Conservation (phyloP, 2,797 vertebrate species). For the Tragopan temminckii region DNA sequence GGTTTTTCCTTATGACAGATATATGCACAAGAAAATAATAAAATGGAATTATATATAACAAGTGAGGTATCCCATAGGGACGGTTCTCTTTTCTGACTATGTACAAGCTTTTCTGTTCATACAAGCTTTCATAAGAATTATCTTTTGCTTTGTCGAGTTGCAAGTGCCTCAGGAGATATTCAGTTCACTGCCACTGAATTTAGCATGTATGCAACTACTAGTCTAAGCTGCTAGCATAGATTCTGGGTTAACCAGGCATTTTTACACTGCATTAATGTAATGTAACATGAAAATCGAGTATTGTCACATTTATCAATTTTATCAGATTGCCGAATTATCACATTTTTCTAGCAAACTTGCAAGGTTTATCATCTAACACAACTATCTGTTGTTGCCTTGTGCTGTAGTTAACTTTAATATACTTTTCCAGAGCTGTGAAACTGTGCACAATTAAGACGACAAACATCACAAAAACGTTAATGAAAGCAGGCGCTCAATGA, state of each 20-base stretch:
- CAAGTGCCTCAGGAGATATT: conserved; percentile 44
- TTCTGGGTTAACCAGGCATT: conserved; percentile 39
- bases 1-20: conserved; percentile 7
- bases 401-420: not conserved
- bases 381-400: not conserved
- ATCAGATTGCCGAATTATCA: conserved; percentile 1
- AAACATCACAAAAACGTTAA: not conserved
- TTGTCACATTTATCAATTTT: conserved; percentile 11
- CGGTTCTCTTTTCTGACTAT: conserved; percentile 14
- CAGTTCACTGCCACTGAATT: conserved; percentile 59
- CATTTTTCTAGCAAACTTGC: not conserved
- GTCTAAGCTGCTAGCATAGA: conserved; percentile 9
- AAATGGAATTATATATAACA: not conserved
- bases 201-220: conserved; percentile 17
- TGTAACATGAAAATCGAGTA: not conserved
- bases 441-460: not conserved
- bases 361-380: not conserved
- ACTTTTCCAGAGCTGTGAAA: not conserved
- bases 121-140: conserved; percentile 61
- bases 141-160: conserved; percentile 57
- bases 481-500: not conserved
- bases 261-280: not conserved
- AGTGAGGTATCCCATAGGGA: conserved; percentile 27
- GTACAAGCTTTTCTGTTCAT: conserved; percentile 6
- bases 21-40: conserved; percentile 2